phyloP scores from a whole-genome alignment of 64 coral and sea anemone species.

The Actinia tenebrosa region DNA sequence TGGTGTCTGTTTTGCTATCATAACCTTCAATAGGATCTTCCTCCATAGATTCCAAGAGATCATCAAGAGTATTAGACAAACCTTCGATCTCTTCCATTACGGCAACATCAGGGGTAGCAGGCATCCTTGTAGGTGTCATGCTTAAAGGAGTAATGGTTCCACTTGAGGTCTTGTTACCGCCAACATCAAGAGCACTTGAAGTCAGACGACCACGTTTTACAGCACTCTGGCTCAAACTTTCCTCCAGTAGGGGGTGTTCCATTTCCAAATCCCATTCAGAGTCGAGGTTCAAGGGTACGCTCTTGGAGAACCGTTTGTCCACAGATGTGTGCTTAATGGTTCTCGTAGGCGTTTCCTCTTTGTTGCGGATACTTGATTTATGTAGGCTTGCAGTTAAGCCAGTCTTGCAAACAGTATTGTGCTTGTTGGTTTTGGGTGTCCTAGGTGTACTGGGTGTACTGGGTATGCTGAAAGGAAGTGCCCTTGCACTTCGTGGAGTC shows the following conservation, averaged over 20 bases:
- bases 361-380: not conserved
- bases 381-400: not conserved
- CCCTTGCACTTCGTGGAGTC: not conserved
- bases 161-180: not conserved
- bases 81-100: slow-evolving; percentile 23
- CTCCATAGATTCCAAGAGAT: slow-evolving; percentile 7
- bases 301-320: slow-evolving; percentile 3
- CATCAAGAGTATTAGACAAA: slow-evolving; percentile 18
- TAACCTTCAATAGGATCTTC: not conserved
- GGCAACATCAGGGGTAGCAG: not conserved
- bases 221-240: not conserved
- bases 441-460: not conserved
- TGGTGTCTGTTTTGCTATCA: not conserved
- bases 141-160: not conserved
- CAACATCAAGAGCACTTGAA: slow-evolving; percentile 2
- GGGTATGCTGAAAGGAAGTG: not conserved
- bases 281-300: slow-evolving; percentile 1
- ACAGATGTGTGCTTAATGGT: not conserved
- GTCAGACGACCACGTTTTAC: not conserved
- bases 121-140: not conserved
- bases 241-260: not conserved
- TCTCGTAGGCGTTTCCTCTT: not conserved
- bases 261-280: slow-evolving; percentile 17
- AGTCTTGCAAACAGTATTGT: not conserved
- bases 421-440: not conserved